phyloP scores from a whole-genome alignment of 2,113 vertebrate genomes.

The Mesoclemmys tuberculata region DNA sequence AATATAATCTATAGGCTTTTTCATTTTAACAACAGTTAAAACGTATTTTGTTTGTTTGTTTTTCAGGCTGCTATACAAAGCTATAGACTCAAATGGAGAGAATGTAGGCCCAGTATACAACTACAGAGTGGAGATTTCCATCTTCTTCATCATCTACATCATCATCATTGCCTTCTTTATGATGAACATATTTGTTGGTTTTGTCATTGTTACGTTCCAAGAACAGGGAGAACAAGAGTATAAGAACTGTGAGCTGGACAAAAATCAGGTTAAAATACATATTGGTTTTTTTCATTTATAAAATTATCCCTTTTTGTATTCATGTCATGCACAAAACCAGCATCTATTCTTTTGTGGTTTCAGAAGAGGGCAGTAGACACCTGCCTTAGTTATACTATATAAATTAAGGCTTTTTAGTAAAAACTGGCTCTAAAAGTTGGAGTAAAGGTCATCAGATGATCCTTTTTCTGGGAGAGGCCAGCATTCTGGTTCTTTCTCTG shows the following conservation, averaged over 20 bases:
- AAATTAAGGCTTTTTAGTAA: not conserved
- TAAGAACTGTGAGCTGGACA: constrained; percentile 99
- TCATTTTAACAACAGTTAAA: constrained; percentile 1
- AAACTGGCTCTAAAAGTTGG: not conserved
- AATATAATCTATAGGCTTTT: not conserved
- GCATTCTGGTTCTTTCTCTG: not conserved
- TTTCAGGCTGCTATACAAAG: constrained; percentile 94
- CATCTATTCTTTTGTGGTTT: constrained; percentile 25
- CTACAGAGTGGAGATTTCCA: constrained; percentile 97
- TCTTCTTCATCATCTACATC: constrained; percentile 99
- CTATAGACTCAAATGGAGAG: constrained; percentile 97
- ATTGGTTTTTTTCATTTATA: not conserved
- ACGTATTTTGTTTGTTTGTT: not conserved
- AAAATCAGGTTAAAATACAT: constrained; percentile 93
- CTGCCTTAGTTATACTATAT: not conserved
- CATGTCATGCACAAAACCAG: not conserved
- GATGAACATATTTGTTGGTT: constrained; percentile 99
- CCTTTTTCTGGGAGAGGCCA: not conserved
- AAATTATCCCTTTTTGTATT: not conserved
- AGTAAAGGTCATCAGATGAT: not conserved
- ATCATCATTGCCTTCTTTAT: constrained; percentile 99
- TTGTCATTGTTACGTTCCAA: constrained; percentile 99
- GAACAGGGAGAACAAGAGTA: constrained; percentile 99
- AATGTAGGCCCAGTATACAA: constrained; percentile 97
- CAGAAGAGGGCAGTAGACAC: constrained; percentile 61